Percentiles rank a stretch among this genome's conserved stretches.
Evolutionary conservation across 1,140 invertebrate genomes (phyloP).

Genomic region (Hesperophylax magnus): DNA sequence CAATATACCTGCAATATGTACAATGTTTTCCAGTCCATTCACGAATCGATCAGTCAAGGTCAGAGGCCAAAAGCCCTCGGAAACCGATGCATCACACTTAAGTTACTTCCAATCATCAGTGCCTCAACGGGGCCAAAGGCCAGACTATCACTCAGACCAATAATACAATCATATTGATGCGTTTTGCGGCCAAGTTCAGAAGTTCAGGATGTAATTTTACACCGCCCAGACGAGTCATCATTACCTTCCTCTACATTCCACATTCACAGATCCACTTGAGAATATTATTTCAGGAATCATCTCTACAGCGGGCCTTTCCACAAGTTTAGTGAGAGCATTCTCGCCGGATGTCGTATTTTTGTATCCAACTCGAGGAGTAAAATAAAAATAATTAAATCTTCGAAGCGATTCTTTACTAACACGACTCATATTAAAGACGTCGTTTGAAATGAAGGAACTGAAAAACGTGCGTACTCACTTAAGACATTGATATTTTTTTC

Average conservation of each 20-base stretch:
- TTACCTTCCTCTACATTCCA: too few relatives aligned
- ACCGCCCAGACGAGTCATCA: neutral
- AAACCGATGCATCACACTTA: too few relatives aligned
- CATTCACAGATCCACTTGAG: slow-evolving; percentile 27
- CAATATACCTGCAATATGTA: too few relatives aligned
- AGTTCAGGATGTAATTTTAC: slow-evolving; percentile 21
- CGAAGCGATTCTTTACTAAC: too few relatives aligned
- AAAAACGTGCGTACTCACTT: too few relatives aligned
- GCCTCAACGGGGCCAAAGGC: slow-evolving; percentile 5
- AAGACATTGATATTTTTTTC: too few relatives aligned
- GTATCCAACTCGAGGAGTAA: slow-evolving; percentile 7
- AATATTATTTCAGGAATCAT: slow-evolving; percentile 32
- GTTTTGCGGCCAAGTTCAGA: slow-evolving; percentile 23
- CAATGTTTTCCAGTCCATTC: too few relatives aligned
- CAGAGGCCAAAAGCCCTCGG: too few relatives aligned
- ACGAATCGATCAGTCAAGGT: too few relatives aligned
- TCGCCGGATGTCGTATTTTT: slow-evolving; percentile 1
- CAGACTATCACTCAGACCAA: neutral
- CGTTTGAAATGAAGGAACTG: too few relatives aligned
- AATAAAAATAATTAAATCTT: neutral
- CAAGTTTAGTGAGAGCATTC: neutral
- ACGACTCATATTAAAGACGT: too few relatives aligned
- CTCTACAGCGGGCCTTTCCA: slow-evolving; percentile 4
- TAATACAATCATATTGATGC: neutral
- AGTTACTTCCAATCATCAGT: neutral